A percentile compares a stretch with the other conserved stretches of the same genome.
Evolutionary conservation across 2,888 invertebrate species (phyloP).

Genomic region (Melanargia galathea): DNA sequence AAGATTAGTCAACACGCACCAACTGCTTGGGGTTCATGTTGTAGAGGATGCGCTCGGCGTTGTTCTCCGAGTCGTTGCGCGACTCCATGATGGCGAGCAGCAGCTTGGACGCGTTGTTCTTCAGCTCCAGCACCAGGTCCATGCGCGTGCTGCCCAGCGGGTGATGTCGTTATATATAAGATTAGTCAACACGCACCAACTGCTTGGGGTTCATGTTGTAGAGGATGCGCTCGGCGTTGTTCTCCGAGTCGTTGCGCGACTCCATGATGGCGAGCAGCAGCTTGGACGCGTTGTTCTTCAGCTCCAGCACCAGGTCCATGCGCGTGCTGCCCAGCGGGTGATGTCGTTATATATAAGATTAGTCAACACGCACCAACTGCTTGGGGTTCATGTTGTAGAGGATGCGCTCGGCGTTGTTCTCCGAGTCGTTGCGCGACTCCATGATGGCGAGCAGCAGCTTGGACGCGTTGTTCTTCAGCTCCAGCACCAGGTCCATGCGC

Average conservation of each 20-base stretch:
- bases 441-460: constrained; percentile 98
- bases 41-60: constrained; percentile 97
- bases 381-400: constrained; percentile 98
- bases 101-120: constrained; percentile 99
- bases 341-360: too few relatives aligned
- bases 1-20: too few relatives aligned
- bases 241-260: constrained; percentile 97
- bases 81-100: constrained; percentile 99
- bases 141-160: constrained; percentile 97
- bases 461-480: constrained; percentile 99
- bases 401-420: constrained; percentile 98
- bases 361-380: too few relatives aligned
- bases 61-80: constrained; percentile 97
- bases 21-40: constrained; percentile 99
- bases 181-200: too few relatives aligned
- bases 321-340: constrained; percentile 96
- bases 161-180: constrained; percentile 99
- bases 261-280: constrained; percentile 99
- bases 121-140: constrained; percentile 97
- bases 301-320: constrained; percentile 97
- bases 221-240: constrained; percentile 97
- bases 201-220: constrained; percentile 98
- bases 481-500: constrained; percentile 97
- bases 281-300: constrained; percentile 99
- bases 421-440: constrained; percentile 98